Conservation (phyloP, 2,888 invertebrate genomes). For the Heteromurus nitidus region DNA sequence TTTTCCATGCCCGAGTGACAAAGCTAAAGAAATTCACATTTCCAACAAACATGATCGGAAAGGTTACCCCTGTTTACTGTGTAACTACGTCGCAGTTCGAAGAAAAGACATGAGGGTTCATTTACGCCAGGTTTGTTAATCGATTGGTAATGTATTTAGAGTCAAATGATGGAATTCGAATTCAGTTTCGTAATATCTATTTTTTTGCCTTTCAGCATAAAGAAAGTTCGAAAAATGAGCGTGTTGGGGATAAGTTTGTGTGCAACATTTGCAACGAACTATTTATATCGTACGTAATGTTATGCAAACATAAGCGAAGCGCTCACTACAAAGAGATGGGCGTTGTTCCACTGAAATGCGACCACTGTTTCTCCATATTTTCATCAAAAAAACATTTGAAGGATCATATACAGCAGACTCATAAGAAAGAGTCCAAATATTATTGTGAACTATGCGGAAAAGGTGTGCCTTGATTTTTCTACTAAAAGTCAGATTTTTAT, state of each 20-base stretch:
- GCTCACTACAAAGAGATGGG: constrained; percentile 25
- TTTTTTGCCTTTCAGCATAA: neutral
- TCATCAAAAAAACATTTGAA: neutral
- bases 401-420: constrained; percentile 34
- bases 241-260: constrained; percentile 24
- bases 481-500: neutral
- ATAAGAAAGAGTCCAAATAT: constrained; percentile 15
- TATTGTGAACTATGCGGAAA: constrained; percentile 36
- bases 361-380: neutral
- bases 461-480: too few relatives aligned
- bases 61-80: constrained; percentile 2
- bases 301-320: constrained; percentile 25
- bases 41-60: neutral
- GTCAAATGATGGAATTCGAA: neutral
- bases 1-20: constrained; percentile 24
- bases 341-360: neutral
- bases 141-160: neutral
- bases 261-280: constrained; percentile 27
- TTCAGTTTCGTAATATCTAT: neutral
- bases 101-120: neutral
- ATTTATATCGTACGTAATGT: neutral
- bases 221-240: neutral
- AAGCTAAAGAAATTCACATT: constrained; percentile 1
- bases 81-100: neutral
- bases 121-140: neutral